These are phyloP conservation scores for Charaxes varanes DNA, from an alignment of 1,140 invertebrate species.

Conservation along the genomic window DNA sequence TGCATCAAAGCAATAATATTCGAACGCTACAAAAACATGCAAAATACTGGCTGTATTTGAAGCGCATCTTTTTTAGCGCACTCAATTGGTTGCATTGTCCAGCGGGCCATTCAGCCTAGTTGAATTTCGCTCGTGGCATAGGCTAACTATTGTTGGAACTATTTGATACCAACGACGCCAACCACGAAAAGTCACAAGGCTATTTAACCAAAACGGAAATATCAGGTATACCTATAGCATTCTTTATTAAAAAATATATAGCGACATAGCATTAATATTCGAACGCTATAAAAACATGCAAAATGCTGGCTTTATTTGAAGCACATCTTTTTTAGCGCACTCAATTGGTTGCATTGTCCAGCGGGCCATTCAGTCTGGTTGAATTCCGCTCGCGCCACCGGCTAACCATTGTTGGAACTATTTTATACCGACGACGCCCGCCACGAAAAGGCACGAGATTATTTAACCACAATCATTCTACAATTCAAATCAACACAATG, in stretches of 20 bases:
- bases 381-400: conserved; percentile 26
- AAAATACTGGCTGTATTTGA: not conserved
- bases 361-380: conserved; percentile 27
- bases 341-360: conserved; percentile 32
- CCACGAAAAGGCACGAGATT: conserved; percentile 3
- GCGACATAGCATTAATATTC: too few relatives aligned
- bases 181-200: not conserved
- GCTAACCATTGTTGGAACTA: conserved; percentile 34
- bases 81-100: not conserved
- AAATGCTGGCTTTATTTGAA: not conserved
- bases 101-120: not conserved
- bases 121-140: not conserved
- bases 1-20: too few relatives aligned
- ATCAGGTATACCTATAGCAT: not conserved
- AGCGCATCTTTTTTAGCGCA: not conserved
- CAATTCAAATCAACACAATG: too few relatives aligned
- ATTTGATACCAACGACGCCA: not conserved
- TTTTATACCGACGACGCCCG: conserved; percentile 26
- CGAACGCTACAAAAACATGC: too few relatives aligned
- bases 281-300: not conserved
- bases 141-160: not conserved
- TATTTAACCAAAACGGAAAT: not conserved
- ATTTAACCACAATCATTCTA: conserved; percentile 1
- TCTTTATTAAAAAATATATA: too few relatives aligned
- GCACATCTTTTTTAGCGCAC: conserved; percentile 26